Conservation (phyloP, 2,797 vertebrate species). For the Anguilla anguilla region DNA sequence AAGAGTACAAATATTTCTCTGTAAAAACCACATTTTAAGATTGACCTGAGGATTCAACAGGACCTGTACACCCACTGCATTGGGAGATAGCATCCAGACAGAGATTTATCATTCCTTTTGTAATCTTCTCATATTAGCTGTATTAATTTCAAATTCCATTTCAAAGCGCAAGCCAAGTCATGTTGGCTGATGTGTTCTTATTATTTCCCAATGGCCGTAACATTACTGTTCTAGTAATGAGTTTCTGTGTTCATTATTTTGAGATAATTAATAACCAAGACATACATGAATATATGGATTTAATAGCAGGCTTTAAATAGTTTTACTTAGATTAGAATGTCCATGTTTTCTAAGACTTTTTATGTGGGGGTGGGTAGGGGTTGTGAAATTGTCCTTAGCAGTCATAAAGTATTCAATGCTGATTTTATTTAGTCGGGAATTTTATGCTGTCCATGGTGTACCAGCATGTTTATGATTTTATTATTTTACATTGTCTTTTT, state of each 20-base stretch:
- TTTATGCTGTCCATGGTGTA: not conserved
- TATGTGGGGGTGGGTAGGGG: not conserved
- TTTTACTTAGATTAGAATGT: not conserved
- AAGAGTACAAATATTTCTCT: not conserved
- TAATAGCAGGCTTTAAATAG: not conserved
- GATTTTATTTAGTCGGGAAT: not conserved
- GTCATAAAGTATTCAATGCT: not conserved
- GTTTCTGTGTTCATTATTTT: not conserved
- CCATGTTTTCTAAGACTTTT: not conserved
- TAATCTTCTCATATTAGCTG: not conserved
- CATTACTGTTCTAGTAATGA: not conserved
- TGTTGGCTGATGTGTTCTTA: not conserved
- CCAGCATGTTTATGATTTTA: too few species aligned
- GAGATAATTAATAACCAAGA: not conserved
- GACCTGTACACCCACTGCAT: too few species aligned
- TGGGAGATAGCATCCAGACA: too few species aligned
- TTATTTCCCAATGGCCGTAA: not conserved
- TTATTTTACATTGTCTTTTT: too few species aligned
- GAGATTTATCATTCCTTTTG: not conserved
- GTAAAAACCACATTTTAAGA: not conserved
- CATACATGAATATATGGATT: not conserved
- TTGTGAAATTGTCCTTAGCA: not conserved
- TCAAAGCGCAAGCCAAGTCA: not conserved
- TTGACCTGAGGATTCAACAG: not conserved
- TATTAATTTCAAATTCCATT: not conserved